Conservation (phyloP, 2,888 invertebrate species). For the Drosophila mettleri region DNA sequence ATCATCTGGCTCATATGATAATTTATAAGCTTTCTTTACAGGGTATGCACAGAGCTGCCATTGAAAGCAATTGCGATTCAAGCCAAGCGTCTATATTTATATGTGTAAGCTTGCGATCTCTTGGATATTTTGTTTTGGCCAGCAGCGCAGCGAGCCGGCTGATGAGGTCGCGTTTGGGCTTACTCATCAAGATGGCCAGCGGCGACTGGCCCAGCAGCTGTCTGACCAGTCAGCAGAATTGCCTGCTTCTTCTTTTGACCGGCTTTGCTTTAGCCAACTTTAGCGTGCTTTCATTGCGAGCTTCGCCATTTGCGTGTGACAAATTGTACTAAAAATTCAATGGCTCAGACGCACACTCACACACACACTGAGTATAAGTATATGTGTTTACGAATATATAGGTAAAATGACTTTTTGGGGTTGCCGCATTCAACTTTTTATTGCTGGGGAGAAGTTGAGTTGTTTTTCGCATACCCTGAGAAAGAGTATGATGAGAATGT, state of each 20-base stretch:
- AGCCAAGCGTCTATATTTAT: neutral
- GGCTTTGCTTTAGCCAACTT: constrained; percentile 42
- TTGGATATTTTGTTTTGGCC: neutral
- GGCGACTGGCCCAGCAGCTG: constrained; percentile 22
- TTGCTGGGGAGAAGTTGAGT: neutral
- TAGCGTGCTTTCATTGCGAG: constrained; percentile 54
- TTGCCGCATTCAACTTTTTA: constrained; percentile 33
- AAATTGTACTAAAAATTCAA: constrained; percentile 64
- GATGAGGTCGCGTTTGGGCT: constrained; percentile 29
- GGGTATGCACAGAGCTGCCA: neutral
- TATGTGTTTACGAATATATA: constrained; percentile 6
- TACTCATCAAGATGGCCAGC: constrained; percentile 22
- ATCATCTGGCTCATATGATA: too few species aligned
- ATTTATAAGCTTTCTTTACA: neutral
- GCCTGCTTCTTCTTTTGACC: constrained; percentile 27
- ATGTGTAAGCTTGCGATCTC: neutral
- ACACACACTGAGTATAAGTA: neutral
- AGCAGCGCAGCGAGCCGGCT: neutral
- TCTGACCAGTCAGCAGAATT: constrained; percentile 34
- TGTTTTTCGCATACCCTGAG: neutral
- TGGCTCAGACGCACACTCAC: constrained; percentile 1
- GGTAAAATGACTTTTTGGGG: constrained; percentile 41
- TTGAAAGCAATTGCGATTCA: neutral
- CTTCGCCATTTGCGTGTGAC: constrained; percentile 47
- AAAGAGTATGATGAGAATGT: neutral